Evolutionary conservation across 2,797 vertebrate species (phyloP).

Genomic region (Sebastes matsubarae): DNA sequence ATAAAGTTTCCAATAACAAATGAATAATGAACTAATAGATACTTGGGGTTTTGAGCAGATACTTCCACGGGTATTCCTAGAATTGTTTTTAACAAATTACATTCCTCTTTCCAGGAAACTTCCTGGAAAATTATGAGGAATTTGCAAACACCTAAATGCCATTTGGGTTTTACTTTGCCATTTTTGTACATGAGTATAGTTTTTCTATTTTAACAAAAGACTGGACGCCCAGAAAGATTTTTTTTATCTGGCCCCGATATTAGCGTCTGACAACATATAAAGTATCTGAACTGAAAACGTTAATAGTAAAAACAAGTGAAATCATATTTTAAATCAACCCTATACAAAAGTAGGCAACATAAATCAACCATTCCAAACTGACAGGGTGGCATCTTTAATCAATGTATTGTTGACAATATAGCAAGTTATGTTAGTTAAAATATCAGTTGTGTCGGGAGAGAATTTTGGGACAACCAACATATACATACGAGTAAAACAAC

Average conservation of each 20-base stretch:
- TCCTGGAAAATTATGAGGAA: not conserved
- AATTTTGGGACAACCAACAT: conserved; percentile 74
- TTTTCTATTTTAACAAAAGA: not conserved
- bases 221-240: not conserved
- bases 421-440: conserved; percentile 78
- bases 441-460: conserved; percentile 71
- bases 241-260: not conserved
- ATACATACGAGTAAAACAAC: conserved; percentile 76
- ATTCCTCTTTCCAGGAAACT: not conserved
- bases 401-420: conserved; percentile 75
- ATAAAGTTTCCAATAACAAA: not conserved
- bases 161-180: not conserved
- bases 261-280: not conserved
- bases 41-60: not conserved
- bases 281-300: not conserved
- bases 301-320: not conserved
- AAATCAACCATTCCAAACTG: conserved; percentile 61
- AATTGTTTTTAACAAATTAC: not conserved
- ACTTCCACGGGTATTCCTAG: not conserved
- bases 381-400: conserved; percentile 79
- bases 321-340: not conserved
- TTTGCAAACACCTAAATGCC: not conserved
- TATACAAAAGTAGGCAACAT: not conserved
- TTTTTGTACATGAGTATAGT: not conserved
- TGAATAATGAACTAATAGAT: not conserved